These are phyloP conservation scores for Adelges cooleyi DNA, from an alignment of 1,140 invertebrate genomes.

Conservation along the genomic window DNA sequence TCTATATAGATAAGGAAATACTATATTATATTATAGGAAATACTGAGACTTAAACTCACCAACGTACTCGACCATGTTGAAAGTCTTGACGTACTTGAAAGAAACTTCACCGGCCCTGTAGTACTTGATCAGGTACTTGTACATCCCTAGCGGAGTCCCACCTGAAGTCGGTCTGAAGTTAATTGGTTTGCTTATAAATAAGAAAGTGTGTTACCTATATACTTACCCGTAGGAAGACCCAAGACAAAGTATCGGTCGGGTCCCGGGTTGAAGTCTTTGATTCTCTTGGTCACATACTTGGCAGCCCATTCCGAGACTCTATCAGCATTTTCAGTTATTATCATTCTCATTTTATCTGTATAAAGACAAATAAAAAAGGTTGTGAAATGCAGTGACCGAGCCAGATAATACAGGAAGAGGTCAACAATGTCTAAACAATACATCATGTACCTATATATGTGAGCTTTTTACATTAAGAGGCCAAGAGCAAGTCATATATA, in stretches of 20 bases:
- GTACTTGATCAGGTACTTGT: conserved; percentile 84
- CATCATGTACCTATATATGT: too few relatives aligned
- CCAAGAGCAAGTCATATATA: too few relatives aligned
- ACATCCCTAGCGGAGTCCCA: conserved; percentile 92
- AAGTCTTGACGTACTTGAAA: conserved; percentile 96
- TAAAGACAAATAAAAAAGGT: too few relatives aligned
- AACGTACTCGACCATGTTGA: conserved; percentile 99
- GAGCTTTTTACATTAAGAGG: too few relatives aligned
- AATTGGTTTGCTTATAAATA: too few relatives aligned
- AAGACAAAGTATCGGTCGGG: conserved; percentile 82
- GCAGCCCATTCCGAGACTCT: conserved; percentile 89
- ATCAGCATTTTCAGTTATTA: conserved; percentile 76
- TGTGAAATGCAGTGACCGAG: too few relatives aligned
- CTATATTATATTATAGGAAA: too few relatives aligned
- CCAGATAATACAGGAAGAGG: too few relatives aligned
- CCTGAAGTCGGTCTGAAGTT: conserved; percentile 43
- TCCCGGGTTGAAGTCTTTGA: conserved; percentile 79
- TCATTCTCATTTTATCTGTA: conserved; percentile 81
- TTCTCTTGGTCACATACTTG: conserved; percentile 86
- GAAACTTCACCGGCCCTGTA: conserved; percentile 82
- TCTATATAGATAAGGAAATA: too few relatives aligned
- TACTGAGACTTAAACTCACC: conserved; percentile 54
- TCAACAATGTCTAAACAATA: too few relatives aligned
- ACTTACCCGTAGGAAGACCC: conserved; percentile 84
- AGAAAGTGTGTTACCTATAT: neutral